Evolutionary conservation across 2,888 invertebrate species (phyloP).

Genomic region (Callimorpha dominula): DNA sequence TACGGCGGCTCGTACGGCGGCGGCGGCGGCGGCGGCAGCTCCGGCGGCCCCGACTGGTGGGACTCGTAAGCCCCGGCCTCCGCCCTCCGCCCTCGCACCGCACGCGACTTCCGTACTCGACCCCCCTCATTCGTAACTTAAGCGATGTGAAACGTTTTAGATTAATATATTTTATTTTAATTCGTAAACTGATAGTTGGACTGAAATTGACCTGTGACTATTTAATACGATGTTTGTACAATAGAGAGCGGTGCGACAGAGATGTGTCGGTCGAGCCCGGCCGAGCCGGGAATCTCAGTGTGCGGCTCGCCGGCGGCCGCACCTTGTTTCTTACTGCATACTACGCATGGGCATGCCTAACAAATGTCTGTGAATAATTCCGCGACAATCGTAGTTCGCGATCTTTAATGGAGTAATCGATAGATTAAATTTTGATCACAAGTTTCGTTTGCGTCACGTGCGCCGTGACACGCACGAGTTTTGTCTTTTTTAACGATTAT

Average conservation of each 20-base stretch:
- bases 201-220: constrained; percentile 78
- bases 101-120: constrained; percentile 46
- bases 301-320: constrained; percentile 58
- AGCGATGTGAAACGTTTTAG: constrained; percentile 61
- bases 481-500: constrained; percentile 74
- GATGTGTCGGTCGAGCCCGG: constrained; percentile 31
- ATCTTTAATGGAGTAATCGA: constrained; percentile 61
- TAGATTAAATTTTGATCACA: constrained; percentile 70
- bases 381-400: constrained; percentile 57
- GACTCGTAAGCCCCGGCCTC: constrained; percentile 72
- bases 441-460: constrained; percentile 63
- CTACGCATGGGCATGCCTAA: constrained; percentile 51
- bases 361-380: constrained; percentile 56
- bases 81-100: constrained; percentile 49
- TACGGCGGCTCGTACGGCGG: constrained; percentile 82
- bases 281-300: constrained; percentile 79
- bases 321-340: constrained; percentile 48
- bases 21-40: constrained; percentile 80
- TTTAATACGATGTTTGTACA: constrained; percentile 62
- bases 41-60: constrained; percentile 84
- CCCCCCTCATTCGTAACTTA: constrained; percentile 54
- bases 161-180: constrained; percentile 64
- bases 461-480: constrained; percentile 67
- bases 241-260: constrained; percentile 67
- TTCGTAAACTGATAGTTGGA: constrained; percentile 69